Percentiles rank a stretch among this genome's conserved stretches.
Conservation (phyloP, 2,888 invertebrate genomes). For the Hoplodrina ambigua region DNA sequence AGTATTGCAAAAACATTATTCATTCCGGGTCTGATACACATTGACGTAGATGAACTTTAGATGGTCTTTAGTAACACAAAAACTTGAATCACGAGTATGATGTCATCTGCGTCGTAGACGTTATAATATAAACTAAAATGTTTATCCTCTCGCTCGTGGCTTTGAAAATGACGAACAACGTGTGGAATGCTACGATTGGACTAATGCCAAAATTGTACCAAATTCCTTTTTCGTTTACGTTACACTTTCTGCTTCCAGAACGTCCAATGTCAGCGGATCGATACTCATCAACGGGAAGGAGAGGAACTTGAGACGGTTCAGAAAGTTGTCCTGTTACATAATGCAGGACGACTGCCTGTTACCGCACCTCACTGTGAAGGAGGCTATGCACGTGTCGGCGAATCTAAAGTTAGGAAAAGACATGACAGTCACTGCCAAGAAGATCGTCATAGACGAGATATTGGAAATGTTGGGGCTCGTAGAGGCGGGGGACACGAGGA, state of each 20-base stretch:
- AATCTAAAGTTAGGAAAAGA: constrained; percentile 97
- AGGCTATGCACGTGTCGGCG: constrained; percentile 98
- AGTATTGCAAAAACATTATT: not conserved
- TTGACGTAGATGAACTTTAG: constrained; percentile 19
- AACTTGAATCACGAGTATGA: not conserved
- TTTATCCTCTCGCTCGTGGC: constrained; percentile 4
- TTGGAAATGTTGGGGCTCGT: constrained; percentile 95
- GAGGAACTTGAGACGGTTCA: constrained; percentile 95
- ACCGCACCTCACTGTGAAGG: constrained; percentile 96
- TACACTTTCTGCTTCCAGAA: constrained; percentile 88
- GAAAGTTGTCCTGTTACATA: constrained; percentile 98
- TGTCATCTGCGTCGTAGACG: constrained; percentile 1
- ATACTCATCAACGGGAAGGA: constrained; percentile 97
- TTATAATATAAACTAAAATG: not conserved
- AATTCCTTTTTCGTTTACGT: constrained; percentile 40
- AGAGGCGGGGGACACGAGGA: constrained; percentile 95
- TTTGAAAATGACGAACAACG: constrained; percentile 26
- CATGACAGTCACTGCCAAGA: constrained; percentile 93
- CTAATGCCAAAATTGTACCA: constrained; percentile 29
- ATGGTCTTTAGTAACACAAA: constrained; percentile 14
- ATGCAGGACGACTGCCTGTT: constrained; percentile 98
- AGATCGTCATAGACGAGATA: constrained; percentile 95
- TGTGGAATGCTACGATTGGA: constrained; percentile 34
- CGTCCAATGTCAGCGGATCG: constrained; percentile 95
- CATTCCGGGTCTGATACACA: constrained; percentile 26